A percentile compares a stretch with the other conserved stretches of the same genome.
phyloP scores from a whole-genome alignment of 2,888 invertebrate genomes.

The Metalampra italica region DNA sequence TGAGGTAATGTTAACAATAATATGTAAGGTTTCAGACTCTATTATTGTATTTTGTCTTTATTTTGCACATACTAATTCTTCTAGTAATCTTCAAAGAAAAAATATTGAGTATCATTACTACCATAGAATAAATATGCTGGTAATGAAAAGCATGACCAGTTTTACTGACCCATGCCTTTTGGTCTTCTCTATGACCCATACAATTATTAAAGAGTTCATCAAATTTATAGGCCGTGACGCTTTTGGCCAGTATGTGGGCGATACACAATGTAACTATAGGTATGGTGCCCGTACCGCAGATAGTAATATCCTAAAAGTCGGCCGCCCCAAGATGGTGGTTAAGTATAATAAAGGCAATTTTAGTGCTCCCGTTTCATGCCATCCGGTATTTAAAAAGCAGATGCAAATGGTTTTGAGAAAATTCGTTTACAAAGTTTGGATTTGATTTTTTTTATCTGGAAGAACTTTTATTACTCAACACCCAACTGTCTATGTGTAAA shows the following conservation, averaged over 20 bases:
- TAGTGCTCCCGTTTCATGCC: slow-evolving; percentile 35
- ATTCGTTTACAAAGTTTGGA: slow-evolving; percentile 19
- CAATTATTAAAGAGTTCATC: neutral
- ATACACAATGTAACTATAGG: slow-evolving; percentile 19
- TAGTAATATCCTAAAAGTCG: slow-evolving; percentile 29
- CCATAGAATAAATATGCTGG: too few species aligned
- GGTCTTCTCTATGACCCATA: too few species aligned
- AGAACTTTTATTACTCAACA: neutral
- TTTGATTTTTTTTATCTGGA: neutral
- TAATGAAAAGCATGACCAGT: too few species aligned
- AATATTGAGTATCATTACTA: too few species aligned
- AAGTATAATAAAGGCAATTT: slow-evolving; percentile 43
- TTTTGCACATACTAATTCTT: too few species aligned
- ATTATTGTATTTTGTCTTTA: too few species aligned
- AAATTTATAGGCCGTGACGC: neutral
- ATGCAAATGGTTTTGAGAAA: slow-evolving; percentile 38
- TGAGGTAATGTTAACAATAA: too few species aligned
- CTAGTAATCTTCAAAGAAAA: too few species aligned
- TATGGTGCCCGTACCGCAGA: slow-evolving; percentile 17
- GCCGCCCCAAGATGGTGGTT: slow-evolving; percentile 32
- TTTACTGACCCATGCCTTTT: too few species aligned
- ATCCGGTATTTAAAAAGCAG: slow-evolving; percentile 51
- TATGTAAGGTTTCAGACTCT: too few species aligned
- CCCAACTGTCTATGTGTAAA: neutral
- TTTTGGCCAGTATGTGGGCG: slow-evolving; percentile 4